Evolutionary conservation across 2,113 vertebrate species (phyloP).

Genomic region (Balaeniceps rex): DNA sequence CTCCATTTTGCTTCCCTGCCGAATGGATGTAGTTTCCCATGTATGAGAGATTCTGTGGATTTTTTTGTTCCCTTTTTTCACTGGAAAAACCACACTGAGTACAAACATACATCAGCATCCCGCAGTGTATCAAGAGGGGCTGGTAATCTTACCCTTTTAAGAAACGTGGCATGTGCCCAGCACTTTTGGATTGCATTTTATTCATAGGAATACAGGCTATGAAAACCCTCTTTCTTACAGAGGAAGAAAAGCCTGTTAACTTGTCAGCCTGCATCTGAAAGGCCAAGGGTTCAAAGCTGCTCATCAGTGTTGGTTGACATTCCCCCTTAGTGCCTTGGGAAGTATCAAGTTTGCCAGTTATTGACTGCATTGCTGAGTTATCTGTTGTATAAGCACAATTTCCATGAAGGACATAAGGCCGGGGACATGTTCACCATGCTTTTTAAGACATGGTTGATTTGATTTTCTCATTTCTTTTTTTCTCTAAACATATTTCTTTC

Average conservation of each 20-base stretch:
- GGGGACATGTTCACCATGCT: slow-evolving; percentile 43
- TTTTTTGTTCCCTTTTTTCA: not conserved
- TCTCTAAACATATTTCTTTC: slow-evolving; percentile 16
- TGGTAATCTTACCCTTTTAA: slow-evolving; percentile 37
- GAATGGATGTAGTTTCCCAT: not conserved
- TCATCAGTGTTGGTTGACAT: slow-evolving; percentile 60
- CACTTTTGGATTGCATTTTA: slow-evolving; percentile 23
- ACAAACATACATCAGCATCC: slow-evolving; percentile 16
- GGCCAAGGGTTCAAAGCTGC: slow-evolving; percentile 54
- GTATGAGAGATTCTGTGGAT: not conserved
- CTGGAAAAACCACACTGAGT: slow-evolving; percentile 7
- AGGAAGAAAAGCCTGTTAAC: slow-evolving; percentile 52
- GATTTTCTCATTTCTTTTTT: slow-evolving; percentile 51
- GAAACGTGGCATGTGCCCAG: slow-evolving; percentile 19
- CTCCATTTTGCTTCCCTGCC: not conserved
- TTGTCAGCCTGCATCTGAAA: slow-evolving; percentile 50
- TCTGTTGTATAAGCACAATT: slow-evolving; percentile 70
- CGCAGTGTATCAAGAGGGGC: not conserved
- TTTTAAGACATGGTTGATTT: slow-evolving; percentile 52
- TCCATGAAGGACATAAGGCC: slow-evolving; percentile 60
- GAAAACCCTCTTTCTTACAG: not conserved
- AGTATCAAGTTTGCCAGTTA: slow-evolving; percentile 68
- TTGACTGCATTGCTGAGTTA: slow-evolving; percentile 61
- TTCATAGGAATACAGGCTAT: slow-evolving; percentile 1
- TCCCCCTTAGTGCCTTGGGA: slow-evolving; percentile 62